Percentiles rank a stretch among this genome's conserved stretches.
These are phyloP conservation scores for Hypolimnas misippus DNA, from an alignment of 2,888 invertebrate species.

Conservation along the genomic window DNA sequence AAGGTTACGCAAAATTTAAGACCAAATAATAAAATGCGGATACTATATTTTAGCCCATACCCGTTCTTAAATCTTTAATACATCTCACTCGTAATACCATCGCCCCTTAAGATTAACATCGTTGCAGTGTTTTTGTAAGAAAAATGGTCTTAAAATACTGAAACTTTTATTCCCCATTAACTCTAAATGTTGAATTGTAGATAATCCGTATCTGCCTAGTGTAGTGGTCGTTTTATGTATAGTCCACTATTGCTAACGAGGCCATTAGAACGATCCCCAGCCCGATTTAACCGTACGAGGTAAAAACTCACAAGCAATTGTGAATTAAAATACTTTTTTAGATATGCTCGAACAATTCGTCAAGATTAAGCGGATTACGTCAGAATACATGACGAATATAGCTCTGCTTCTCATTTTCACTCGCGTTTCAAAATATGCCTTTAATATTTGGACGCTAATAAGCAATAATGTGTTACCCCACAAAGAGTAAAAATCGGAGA, in stretches of 20 bases:
- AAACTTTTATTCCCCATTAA: not conserved
- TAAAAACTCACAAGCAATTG: not conserved
- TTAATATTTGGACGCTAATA: too few relatives aligned
- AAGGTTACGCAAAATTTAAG: too few relatives aligned
- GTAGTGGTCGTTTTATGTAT: constrained; percentile 14
- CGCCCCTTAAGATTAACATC: not conserved
- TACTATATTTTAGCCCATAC: too few relatives aligned
- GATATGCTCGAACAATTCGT: constrained; percentile 17
- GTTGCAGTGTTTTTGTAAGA: not conserved
- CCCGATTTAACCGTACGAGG: constrained; percentile 21
- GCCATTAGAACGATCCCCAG: constrained; percentile 36
- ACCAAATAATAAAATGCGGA: too few relatives aligned
- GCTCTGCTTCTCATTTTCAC: too few relatives aligned
- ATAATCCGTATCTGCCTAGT: constrained; percentile 20
- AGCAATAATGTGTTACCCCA: too few relatives aligned
- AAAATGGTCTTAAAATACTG: not conserved
- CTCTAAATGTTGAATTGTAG: constrained; percentile 14
- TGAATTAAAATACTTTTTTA: constrained; percentile 5
- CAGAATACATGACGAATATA: not conserved
- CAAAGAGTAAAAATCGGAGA: too few relatives aligned
- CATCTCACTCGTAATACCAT: not conserved
- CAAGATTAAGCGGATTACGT: constrained; percentile 10
- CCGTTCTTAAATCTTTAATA: not conserved
- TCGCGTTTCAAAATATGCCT: too few relatives aligned
- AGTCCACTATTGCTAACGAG: constrained; percentile 30